phyloP scores from a whole-genome alignment of 2,113 vertebrate species.

The Meles meles region DNA sequence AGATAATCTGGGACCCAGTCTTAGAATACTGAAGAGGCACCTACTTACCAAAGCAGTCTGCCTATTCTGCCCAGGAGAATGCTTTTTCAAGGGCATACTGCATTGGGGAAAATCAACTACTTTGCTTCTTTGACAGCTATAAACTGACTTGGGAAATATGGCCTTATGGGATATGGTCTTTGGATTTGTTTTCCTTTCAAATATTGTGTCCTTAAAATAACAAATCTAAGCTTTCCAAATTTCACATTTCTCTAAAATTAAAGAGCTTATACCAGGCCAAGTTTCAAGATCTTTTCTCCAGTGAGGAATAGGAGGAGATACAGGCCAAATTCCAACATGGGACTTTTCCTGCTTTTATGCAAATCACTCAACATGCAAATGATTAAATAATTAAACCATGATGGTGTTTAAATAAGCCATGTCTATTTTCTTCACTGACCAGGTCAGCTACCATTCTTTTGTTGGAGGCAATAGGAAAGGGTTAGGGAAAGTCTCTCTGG shows the following conservation, averaged over 20 bases:
- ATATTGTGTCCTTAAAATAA: conserved; percentile 46
- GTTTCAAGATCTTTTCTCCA: conserved; percentile 18
- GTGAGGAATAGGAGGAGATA: neutral
- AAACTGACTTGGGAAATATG: neutral
- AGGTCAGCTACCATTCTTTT: conserved; percentile 40
- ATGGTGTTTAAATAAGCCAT: conserved; percentile 60
- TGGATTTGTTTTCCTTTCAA: conserved; percentile 62
- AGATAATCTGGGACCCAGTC: neutral
- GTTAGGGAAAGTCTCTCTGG: neutral
- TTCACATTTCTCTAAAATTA: conserved; percentile 32
- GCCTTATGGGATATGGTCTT: neutral
- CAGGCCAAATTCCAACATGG: conserved; percentile 57
- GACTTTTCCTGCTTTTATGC: conserved; percentile 71
- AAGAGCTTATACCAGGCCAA: neutral
- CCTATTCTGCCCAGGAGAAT: neutral
- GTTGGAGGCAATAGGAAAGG: neutral
- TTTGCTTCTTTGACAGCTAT: neutral
- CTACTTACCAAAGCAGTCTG: neutral
- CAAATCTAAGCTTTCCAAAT: conserved; percentile 51
- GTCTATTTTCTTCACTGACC: conserved; percentile 49
- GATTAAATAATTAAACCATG: conserved; percentile 70
- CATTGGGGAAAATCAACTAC: neutral
- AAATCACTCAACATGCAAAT: conserved; percentile 74
- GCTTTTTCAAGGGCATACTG: neutral
- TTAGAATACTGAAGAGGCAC: neutral